Evolutionary conservation across 2,113 vertebrate genomes (phyloP).

Genomic region (Ramphastos sulfuratus): DNA sequence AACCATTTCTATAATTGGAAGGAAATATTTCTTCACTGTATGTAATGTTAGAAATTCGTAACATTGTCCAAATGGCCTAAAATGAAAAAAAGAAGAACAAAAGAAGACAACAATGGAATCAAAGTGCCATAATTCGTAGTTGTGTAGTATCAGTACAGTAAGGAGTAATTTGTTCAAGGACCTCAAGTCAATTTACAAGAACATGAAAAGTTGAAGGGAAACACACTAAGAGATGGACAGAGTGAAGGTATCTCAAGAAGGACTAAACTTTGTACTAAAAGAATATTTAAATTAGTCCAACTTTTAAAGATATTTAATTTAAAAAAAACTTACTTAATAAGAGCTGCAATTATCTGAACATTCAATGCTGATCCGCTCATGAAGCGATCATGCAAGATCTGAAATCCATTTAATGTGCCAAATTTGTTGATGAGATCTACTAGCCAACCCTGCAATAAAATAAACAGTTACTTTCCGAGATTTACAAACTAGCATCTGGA

Average conservation of each 20-base stretch:
- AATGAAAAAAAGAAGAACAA: constrained; percentile 41
- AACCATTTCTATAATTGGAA: constrained; percentile 99
- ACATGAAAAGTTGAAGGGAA: not conserved
- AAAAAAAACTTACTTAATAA: constrained; percentile 91
- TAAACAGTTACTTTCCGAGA: not conserved
- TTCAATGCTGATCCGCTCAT: constrained; percentile 98
- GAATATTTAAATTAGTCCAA: not conserved
- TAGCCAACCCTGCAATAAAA: constrained; percentile 91
- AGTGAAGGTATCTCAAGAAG: not conserved
- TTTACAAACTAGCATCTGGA: not conserved
- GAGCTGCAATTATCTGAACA: constrained; percentile 99
- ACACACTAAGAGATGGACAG: not conserved
- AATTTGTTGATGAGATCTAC: constrained; percentile 99
- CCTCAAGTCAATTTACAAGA: not conserved
- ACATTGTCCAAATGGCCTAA: constrained; percentile 98
- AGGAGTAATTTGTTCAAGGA: not conserved
- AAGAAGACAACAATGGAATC: not conserved
- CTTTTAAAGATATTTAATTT: not conserved
- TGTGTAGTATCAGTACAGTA: not conserved
- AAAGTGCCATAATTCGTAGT: not conserved
- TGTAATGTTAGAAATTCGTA: constrained; percentile 99
- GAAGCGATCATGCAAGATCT: constrained; percentile 98
- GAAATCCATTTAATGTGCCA: constrained; percentile 98
- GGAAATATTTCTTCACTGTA: constrained; percentile 99
- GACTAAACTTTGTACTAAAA: not conserved